Evolutionary conservation across 2,797 vertebrate species (phyloP), one percentile per base, ranked within the genome.

Genomic region (Mormyrus hasselquistii): DNA sequence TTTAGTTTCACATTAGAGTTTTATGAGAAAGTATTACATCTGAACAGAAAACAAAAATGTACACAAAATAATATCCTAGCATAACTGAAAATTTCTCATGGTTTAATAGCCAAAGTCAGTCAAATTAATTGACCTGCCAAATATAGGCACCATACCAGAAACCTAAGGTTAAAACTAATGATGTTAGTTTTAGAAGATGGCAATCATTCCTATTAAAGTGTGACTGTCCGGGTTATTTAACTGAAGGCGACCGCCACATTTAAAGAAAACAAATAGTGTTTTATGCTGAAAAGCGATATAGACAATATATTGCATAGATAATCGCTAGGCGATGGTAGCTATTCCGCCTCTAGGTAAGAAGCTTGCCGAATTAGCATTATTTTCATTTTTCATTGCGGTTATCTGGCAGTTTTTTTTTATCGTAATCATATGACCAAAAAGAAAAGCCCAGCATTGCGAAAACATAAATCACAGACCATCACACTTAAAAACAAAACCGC

Each of bases 111-210:
- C 53, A 55, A 14, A 89, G 57, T 86, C 16, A 41, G 38, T 83
- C 52, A 47, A 22, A 22, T 22, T 25, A 47, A 47, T 44, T 14
- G 16, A 86, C 49, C 47, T 34, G 4, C 19, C 62, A 38, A 85
- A 50, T 22, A 86, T 87, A 89, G 62, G 88, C 83, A 89, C 84
- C 79, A 50, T 25, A 65, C 4, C 25, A 14, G 2, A 73, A 88
- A 79, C n/a, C 19, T 38, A 83, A 22, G 9, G 73, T 34, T 22
- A 65, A 69, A 41, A 6, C 10, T 1, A 49, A 73, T 9, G 2
- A 6, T 19, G 47, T 52, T 73, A 22, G 6, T 52, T 84, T 47
- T 50, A 84, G 44, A n/a, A 47, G 55, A 3, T 50, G 6, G 8
- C 7, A 44, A 16, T 76, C 34, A 44, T 44, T 76, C 14, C 29